Base-by-base conservation (phyloP, 2,113 vertebrate genomes). In the Hystrix brachyura region DNA sequence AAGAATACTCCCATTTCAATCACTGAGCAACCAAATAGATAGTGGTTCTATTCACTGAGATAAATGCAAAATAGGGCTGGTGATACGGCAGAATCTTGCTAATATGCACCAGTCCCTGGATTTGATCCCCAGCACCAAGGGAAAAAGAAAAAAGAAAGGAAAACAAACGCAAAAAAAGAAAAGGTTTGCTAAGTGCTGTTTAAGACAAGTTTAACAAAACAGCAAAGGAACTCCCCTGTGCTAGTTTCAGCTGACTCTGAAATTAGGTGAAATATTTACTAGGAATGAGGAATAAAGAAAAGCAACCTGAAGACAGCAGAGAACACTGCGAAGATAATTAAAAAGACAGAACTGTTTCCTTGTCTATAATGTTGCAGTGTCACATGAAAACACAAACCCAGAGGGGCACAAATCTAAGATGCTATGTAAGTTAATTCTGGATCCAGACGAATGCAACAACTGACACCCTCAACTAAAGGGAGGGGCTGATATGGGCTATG, bases 51-150 rank as follows among this genome's bases (percentile, higher is more conserved):
- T 65, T 74, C 48, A 65, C 10, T 59, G 15, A 93, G 57, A 3
- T 67, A 94, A 96, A 84, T 23, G 2, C 29, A 86, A 55, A 76
- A 79, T 55, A 90, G 53, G n/a, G 48, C 76, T 79, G 48, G 76
- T 53, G 48, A 32, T 53, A 29, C 29, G 27, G 17, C 25, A 53
- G 76, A 78, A 51, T 27, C 8, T 51, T 79, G 48, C 27, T 34
- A 18, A 8, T 18, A 79, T 11, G 17, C 3, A 79, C 76, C 18
- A 5, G 48, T 79, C 15, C 76, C 48, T 53, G 74, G 74, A 79
- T 32, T 78, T 53, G 48, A 79, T 53, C 15, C 23, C 25, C 76
- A 79, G 76, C 27, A 53, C 48, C 46, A 53, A 79, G 29, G 48
- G 76, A 29, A 34, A 53, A 53, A 17, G 14, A 79, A 51, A 76